These are phyloP conservation scores for Strix aluco DNA, from an alignment of 2,113 vertebrate species.

Conservation along the genomic window DNA sequence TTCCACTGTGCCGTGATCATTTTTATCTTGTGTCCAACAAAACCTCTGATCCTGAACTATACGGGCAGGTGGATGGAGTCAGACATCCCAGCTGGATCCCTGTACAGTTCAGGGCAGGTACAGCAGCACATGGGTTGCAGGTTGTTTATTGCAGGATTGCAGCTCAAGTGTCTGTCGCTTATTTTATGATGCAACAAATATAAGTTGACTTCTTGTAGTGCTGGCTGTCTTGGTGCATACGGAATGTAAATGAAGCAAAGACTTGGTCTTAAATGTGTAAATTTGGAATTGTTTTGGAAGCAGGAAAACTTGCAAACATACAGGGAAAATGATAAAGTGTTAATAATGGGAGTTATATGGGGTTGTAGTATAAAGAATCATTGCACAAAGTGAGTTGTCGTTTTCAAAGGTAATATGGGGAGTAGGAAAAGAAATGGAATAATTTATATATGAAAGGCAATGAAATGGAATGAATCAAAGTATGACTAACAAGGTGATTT, in stretches of 20 bases:
- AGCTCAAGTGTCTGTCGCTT: neutral
- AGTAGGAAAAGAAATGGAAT: conserved; percentile 4
- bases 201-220: neutral
- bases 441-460: conserved; percentile 48
- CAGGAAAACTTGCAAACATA: conserved; percentile 4
- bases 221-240: neutral
- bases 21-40: neutral
- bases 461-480: conserved; percentile 53
- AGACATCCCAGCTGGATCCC: no score
- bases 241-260: neutral
- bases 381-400: neutral
- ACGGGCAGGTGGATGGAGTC: neutral
- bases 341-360: neutral
- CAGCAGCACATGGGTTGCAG: neutral
- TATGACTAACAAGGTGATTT: conserved; percentile 38
- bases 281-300: neutral
- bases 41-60: fast-evolving
- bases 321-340: neutral
- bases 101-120: fast-evolving
- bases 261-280: neutral
- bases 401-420: neutral
- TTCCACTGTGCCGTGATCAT: fast-evolving
- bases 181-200: neutral
- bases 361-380: neutral
- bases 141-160: fast-evolving